phyloP scores from a whole-genome alignment of 2,888 invertebrate species.

The Laspeyria flexula region DNA sequence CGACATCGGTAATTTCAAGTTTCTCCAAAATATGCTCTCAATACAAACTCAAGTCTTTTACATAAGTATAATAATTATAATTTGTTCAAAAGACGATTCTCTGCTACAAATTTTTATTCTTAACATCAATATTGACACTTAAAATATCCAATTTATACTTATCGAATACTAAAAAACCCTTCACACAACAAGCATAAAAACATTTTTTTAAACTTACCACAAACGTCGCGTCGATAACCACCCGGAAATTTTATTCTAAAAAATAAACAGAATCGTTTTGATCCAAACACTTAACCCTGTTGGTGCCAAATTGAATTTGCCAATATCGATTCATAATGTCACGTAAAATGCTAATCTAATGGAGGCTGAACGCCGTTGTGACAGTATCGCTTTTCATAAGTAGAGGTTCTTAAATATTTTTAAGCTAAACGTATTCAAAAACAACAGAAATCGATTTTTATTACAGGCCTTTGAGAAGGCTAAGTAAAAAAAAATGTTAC shows the following conservation, averaged over 20 bases:
- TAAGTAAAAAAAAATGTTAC: conserved; percentile 19
- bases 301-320: conserved; percentile 58
- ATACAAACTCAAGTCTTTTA: too few relatives aligned
- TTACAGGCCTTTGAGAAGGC: conserved; percentile 52
- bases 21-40: too few relatives aligned
- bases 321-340: conserved; percentile 60
- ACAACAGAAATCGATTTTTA: conserved; percentile 54
- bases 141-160: too few relatives aligned
- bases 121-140: not conserved
- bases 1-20: too few relatives aligned
- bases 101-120: not conserved
- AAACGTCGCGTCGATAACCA: conserved; percentile 18
- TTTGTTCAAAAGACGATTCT: too few relatives aligned
- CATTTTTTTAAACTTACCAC: not conserved
- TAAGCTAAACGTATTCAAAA: conserved; percentile 51
- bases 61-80: too few relatives aligned
- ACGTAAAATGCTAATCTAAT: conserved; percentile 66
- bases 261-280: conserved; percentile 38
- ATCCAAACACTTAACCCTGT: conserved; percentile 53
- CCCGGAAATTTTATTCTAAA: conserved; percentile 39
- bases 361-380: conserved; percentile 52
- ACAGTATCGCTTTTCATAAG: conserved; percentile 54
- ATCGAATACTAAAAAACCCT: not conserved
- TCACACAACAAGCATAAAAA: not conserved
- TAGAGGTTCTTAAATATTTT: conserved; percentile 36